phyloP scores from a whole-genome alignment of 1,140 invertebrate genomes.

The Harpegnathos saltator region DNA sequence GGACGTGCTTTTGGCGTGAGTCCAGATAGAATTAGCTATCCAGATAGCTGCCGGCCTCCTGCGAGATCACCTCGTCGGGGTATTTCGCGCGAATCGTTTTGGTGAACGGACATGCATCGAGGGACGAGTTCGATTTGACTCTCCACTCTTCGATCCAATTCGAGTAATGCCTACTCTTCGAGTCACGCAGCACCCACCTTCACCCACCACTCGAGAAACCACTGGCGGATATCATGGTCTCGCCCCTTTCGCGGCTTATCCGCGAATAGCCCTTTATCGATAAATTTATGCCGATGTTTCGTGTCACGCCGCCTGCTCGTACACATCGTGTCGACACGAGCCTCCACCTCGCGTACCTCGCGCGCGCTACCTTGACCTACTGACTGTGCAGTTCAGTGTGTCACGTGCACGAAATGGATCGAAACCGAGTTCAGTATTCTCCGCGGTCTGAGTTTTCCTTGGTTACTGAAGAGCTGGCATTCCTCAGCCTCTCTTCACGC shows the following conservation, averaged over 20 bases:
- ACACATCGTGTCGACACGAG: slow-evolving; percentile 11
- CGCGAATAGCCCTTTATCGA: slow-evolving; percentile 33
- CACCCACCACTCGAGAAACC: background rate
- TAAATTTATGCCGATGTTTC: slow-evolving; percentile 49
- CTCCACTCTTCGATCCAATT: no score
- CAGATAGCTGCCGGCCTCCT: background rate
- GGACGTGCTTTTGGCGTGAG: background rate
- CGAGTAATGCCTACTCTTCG: no score
- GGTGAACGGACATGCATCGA: no score
- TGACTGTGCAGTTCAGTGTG: slow-evolving; percentile 43
- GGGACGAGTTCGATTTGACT: no score
- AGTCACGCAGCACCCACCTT: no score
- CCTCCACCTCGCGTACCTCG: background rate
- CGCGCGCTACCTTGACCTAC: slow-evolving; percentile 39
- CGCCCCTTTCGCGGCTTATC: background rate
- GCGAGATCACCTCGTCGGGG: no score
- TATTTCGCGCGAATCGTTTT: no score
- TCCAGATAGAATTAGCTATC: slow-evolving; percentile 18
- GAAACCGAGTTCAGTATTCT: slow-evolving; percentile 55
- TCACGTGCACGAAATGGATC: slow-evolving; percentile 54
- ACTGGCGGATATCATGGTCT: background rate
- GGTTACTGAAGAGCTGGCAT: background rate
- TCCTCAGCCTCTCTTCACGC: background rate
- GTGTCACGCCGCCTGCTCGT: slow-evolving; percentile 12
- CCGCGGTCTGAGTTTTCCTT: background rate